Conservation (phyloP, 2,113 vertebrate genomes). For the Rissa tridactyla region DNA sequence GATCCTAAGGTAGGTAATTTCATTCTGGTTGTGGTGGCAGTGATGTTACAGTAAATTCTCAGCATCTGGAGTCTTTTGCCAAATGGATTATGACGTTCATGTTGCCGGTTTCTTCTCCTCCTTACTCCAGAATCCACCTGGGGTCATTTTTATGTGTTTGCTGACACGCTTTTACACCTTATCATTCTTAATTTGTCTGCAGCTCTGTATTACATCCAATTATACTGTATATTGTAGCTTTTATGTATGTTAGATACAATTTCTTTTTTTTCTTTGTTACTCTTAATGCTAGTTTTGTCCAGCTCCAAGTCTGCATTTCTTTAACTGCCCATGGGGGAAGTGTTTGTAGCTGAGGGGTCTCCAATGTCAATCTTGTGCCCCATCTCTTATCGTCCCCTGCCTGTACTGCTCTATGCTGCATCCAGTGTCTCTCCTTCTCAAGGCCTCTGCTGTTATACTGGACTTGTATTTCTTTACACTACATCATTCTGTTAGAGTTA, state of each 20-base stretch:
- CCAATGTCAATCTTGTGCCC: not conserved
- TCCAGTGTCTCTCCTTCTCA: not conserved
- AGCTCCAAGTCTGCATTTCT: not conserved
- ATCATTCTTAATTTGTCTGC: not conserved
- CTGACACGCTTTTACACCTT: not conserved
- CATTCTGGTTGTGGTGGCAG: not conserved
- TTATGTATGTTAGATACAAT: not conserved
- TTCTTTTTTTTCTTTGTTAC: not conserved
- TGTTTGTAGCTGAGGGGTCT: not conserved
- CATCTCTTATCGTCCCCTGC: not conserved
- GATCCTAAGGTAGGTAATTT: not conserved
- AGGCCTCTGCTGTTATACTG: not conserved
- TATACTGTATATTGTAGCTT: not conserved
- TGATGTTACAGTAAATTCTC: not conserved
- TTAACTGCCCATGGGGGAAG: accelerated
- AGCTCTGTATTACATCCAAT: not conserved
- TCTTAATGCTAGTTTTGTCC: not conserved
- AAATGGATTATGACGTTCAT: not conserved
- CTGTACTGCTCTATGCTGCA: too few species aligned
- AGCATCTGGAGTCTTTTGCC: not conserved
- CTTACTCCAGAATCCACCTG: not conserved
- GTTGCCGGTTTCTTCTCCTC: not conserved
- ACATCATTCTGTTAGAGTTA: not conserved
- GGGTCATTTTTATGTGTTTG: not conserved
- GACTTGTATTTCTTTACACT: not conserved